These are phyloP conservation scores for Lamellibrachia satsuma DNA, from an alignment of 2,888 invertebrate species.

Conservation along the genomic window DNA sequence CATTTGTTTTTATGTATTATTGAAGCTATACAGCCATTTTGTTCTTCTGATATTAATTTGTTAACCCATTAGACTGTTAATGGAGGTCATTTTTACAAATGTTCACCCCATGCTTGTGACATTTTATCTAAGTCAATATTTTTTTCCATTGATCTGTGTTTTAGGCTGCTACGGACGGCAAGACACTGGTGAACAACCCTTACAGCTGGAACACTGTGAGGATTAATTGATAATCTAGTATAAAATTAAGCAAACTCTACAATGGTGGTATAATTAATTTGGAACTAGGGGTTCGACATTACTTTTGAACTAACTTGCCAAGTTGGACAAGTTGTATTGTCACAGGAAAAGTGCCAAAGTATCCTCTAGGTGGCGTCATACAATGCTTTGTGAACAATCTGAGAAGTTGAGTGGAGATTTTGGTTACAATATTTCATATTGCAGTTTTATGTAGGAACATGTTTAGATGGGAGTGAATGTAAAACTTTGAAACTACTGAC, in stretches of 20 bases:
- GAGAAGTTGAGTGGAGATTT: background rate
- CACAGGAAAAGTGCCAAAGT: background rate
- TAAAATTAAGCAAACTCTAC: background rate
- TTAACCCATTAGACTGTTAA: background rate
- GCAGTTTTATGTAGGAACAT: background rate
- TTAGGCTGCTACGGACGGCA: conserved; percentile 47
- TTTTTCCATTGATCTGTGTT: conserved; percentile 17
- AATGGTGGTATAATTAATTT: background rate
- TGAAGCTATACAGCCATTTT: background rate
- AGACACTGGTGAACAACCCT: conserved; percentile 49
- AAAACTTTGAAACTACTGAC: background rate
- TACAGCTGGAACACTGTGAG: conserved; percentile 56
- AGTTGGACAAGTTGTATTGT: background rate
- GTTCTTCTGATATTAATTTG: background rate
- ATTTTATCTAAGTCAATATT: background rate
- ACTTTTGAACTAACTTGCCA: background rate
- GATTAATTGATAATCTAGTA: background rate
- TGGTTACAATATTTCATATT: background rate
- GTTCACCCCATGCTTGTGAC: background rate
- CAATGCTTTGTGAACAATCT: background rate
- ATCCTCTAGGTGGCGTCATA: background rate
- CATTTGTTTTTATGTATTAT: background rate
- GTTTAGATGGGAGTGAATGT: background rate
- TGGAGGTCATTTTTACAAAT: background rate
- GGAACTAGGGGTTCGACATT: too few species aligned